A percentile compares a stretch with the other conserved stretches of the same genome.
phyloP scores from a whole-genome alignment of 2,888 invertebrate species.

The Sturmia bella region DNA sequence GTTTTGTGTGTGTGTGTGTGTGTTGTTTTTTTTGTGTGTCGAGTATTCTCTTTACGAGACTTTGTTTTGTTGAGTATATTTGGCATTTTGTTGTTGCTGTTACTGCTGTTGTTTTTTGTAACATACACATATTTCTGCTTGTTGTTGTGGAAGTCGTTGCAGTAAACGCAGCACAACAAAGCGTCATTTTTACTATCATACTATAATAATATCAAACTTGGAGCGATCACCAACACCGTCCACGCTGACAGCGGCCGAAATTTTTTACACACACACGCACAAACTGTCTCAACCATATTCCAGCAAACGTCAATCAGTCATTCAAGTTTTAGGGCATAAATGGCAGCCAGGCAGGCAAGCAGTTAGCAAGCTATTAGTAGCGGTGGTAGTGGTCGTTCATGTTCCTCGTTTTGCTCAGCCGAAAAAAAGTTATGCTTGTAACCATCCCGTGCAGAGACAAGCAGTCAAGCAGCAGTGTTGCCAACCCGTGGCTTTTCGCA shows the following conservation, averaged over 20 bases:
- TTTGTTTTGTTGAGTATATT: conserved; percentile 61
- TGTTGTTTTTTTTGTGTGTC: conserved; percentile 53
- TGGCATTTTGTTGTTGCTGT: conserved; percentile 61
- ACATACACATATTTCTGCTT: conserved; percentile 28
- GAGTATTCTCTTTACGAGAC: conserved; percentile 66
- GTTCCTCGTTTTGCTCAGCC: conserved; percentile 38
- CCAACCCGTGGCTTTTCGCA: no score
- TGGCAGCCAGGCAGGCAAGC: conserved; percentile 2
- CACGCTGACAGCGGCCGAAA: conserved; percentile 49
- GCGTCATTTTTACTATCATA: conserved; percentile 66
- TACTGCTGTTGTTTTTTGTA: conserved; percentile 68
- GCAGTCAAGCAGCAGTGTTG: no score
- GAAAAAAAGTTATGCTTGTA: conserved; percentile 31
- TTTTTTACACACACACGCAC: neutral
- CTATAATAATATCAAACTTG: conserved; percentile 53
- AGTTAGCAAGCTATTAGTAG: conserved; percentile 52
- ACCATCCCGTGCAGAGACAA: conserved; percentile 46
- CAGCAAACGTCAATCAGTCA: conserved; percentile 42
- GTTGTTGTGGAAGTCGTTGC: conserved; percentile 61
- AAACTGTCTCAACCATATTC: conserved; percentile 2
- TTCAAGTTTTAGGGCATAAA: conserved; percentile 36
- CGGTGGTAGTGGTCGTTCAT: conserved; percentile 57
- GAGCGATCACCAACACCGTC: conserved; percentile 45
- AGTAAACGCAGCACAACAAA: conserved; percentile 55
- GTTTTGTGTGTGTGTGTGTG: conserved; percentile 53